Evolutionary conservation across 2,888 invertebrate genomes (phyloP).

Genomic region (Amphipyra berbera): DNA sequence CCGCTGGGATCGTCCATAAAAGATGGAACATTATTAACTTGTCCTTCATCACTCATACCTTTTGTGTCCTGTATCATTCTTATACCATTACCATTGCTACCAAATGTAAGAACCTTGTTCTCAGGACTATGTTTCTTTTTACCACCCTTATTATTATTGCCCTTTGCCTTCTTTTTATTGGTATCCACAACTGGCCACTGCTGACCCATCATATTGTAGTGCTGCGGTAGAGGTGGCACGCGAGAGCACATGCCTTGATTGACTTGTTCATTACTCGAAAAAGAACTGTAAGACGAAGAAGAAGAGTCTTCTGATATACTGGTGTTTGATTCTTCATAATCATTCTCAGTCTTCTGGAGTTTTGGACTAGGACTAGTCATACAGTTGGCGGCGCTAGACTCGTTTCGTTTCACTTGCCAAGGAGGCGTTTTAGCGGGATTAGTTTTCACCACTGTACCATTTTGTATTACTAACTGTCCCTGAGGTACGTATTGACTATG

Average conservation of each 20-base stretch:
- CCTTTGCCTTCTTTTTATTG: slow-evolving; percentile 90
- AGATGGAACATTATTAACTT: slow-evolving; percentile 92
- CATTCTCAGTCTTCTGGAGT: slow-evolving; percentile 77
- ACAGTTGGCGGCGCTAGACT: slow-evolving; percentile 68
- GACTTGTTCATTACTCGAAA: slow-evolving; percentile 75
- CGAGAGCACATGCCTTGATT: slow-evolving; percentile 91
- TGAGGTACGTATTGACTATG: slow-evolving; percentile 80
- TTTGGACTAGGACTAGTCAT: slow-evolving; percentile 79
- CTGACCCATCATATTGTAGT: slow-evolving; percentile 87
- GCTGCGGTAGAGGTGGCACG: slow-evolving; percentile 93
- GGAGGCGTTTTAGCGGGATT: slow-evolving; percentile 90
- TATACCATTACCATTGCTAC: slow-evolving; percentile 79
- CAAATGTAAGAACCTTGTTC: slow-evolving; percentile 74
- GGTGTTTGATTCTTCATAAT: slow-evolving; percentile 79
- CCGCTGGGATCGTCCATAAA: slow-evolving; percentile 98
- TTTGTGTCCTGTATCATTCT: slow-evolving; percentile 78
- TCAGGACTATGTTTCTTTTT: slow-evolving; percentile 86
- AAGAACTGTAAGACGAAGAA: slow-evolving; percentile 72
- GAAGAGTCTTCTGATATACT: slow-evolving; percentile 80
- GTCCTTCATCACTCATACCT: slow-evolving; percentile 82
- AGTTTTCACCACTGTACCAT: slow-evolving; percentile 86
- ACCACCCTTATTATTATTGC: slow-evolving; percentile 76
- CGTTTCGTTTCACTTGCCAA: slow-evolving; percentile 89
- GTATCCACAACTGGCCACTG: slow-evolving; percentile 81
- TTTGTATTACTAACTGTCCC: slow-evolving; percentile 84